These are phyloP conservation scores for Melopsittacus undulatus DNA, from an alignment of 2,797 vertebrate species.

Conservation along the genomic window DNA sequence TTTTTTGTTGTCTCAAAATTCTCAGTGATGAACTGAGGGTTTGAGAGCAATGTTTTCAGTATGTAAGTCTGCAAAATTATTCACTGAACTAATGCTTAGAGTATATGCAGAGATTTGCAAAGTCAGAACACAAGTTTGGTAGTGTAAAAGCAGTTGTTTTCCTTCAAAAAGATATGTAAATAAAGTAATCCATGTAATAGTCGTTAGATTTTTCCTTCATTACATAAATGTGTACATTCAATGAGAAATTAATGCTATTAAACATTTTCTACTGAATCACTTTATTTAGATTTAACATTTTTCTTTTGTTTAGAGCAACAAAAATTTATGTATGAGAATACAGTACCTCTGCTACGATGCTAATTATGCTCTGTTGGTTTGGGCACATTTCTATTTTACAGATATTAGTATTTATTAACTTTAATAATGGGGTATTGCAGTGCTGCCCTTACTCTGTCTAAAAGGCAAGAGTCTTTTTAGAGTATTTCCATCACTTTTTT, in stretches of 20 bases:
- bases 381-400: neutral
- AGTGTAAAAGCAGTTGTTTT: neutral
- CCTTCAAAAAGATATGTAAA: neutral
- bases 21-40: neutral
- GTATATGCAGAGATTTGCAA: neutral
- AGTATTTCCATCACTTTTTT: neutral
- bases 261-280: neutral
- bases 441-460: neutral
- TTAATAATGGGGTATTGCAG: neutral
- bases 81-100: neutral
- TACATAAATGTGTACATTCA: neutral
- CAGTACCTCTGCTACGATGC: neutral
- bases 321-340: neutral
- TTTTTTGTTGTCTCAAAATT: neutral
- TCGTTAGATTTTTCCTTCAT: neutral
- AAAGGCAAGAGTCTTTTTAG: neutral
- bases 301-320: neutral
- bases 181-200: neutral
- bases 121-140: neutral
- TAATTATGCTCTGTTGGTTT: neutral
- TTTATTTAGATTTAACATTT: neutral
- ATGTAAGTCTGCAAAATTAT: neutral
- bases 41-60: neutral
- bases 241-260: neutral
- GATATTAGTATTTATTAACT: neutral